Evolutionary conservation across 1,140 invertebrate genomes (phyloP), one percentile per base, ranked within the genome.

Genomic region (Drosophila arawakana): DNA sequence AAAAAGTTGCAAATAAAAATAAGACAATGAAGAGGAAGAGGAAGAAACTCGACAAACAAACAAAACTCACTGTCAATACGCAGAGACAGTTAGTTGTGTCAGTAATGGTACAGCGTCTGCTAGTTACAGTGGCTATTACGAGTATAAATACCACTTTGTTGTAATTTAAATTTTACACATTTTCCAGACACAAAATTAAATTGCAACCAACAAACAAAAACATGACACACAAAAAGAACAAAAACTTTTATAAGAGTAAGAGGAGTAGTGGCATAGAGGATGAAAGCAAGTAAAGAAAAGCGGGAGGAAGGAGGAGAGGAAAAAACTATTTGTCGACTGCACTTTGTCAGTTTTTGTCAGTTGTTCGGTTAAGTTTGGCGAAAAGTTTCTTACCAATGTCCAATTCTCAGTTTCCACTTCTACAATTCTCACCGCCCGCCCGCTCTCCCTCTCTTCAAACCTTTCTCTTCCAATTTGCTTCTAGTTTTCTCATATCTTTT

Each of bases 311-410:
- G 25, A 44, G 30, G 21, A 30, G 25, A 55, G 41, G 41, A 37
- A 73, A 59, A 61, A 57, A 62, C 66, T 70, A 70, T 74, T 60
- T 52, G 49, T 21, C 60, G 78, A 80, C 69, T 88, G 60, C 84
- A 79, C 80, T 86, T 88, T 86, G 79, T 89, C 80, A 82, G 80
- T 76, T 85, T 85, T 76, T 82, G 76, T 61, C 77, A 78, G 62
- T 85, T 81, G 61, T 84, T 76, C 73, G 59, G 63, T 73, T 68
- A 71, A 68, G 72, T 83, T 68, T 60, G 65, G 65, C 67, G 58
- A 66, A 81, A 73, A 83, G 74, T 80, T 82, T 65, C 18, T 66
- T 66, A 50, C 57, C 58, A 30, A 52, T 46, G 43, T 41, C 10
- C 44, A 11, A 6, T 41, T 18, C 21, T 11, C 30, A 30, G 25